These are phyloP conservation scores for Torymus tubicola DNA, from an alignment of 2,888 invertebrate species.

Conservation along the genomic window DNA sequence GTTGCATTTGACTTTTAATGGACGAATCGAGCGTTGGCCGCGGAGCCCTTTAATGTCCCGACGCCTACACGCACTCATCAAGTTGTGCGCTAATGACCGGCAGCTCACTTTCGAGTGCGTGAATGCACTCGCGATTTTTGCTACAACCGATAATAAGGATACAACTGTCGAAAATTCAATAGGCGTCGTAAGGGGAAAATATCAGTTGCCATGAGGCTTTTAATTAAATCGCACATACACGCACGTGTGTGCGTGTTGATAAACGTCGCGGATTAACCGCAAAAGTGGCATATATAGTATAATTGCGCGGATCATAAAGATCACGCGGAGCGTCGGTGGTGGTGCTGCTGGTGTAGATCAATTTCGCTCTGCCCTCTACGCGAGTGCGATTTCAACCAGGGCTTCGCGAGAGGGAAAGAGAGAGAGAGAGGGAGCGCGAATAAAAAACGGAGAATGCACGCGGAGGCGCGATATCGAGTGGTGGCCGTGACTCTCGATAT, in stretches of 20 bases:
- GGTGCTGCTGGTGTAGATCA: conserved; percentile 12
- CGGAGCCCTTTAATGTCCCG: conserved; percentile 57
- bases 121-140: neutral
- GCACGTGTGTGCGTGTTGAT: neutral
- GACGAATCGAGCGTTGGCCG: conserved; percentile 66
- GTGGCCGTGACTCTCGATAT: conserved; percentile 68
- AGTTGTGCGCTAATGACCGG: conserved; percentile 62
- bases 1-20: conserved; percentile 72
- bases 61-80: conserved; percentile 62
- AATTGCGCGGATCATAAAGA: conserved; percentile 23
- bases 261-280: conserved; percentile 9
- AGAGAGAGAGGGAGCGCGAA: too few relatives aligned
- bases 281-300: neutral
- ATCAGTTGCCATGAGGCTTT: conserved; percentile 10
- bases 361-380: neutral
- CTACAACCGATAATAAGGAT: conserved; percentile 24
- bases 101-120: neutral
- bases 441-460: conserved; percentile 7
- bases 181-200: conserved; percentile 4
- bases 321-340: neutral
- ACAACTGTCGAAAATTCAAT: conserved; percentile 47
- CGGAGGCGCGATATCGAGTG: conserved; percentile 61
- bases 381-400: neutral
- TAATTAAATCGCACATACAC: conserved; percentile 23
- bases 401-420: neutral